phyloP scores from a whole-genome alignment of 2,888 invertebrate species.

The Tetramorium bicarinatum region DNA sequence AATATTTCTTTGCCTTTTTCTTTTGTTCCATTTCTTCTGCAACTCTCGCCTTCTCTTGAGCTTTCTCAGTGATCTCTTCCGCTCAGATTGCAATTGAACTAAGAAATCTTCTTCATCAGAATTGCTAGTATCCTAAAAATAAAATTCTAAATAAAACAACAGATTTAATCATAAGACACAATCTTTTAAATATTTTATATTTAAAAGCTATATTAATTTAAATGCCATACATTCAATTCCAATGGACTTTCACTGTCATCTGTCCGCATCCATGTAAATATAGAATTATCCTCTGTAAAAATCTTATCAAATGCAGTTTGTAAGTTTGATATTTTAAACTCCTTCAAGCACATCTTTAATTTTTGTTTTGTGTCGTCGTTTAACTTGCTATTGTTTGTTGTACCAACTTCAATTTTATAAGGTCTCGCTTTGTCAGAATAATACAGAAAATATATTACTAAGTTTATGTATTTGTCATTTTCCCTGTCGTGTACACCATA shows the following conservation, averaged over 20 bases:
- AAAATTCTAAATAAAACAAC: slow-evolving; percentile 8
- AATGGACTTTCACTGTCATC: slow-evolving; percentile 49
- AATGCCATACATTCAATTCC: slow-evolving; percentile 54
- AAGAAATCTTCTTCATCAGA: slow-evolving; percentile 57
- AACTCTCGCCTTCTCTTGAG: slow-evolving; percentile 14
- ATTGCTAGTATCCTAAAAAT: slow-evolving; percentile 57
- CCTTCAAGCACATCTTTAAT: slow-evolving; percentile 61
- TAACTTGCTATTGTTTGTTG: slow-evolving; percentile 30
- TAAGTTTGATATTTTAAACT: slow-evolving; percentile 66
- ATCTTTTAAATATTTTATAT: slow-evolving; percentile 28
- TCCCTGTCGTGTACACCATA: slow-evolving; percentile 55
- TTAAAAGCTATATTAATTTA: background rate
- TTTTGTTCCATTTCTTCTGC: slow-evolving; percentile 6
- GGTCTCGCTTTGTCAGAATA: slow-evolving; percentile 68
- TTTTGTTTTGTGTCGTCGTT: background rate
- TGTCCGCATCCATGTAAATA: slow-evolving; percentile 68
- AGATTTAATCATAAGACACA: slow-evolving; percentile 1
- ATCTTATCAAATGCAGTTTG: slow-evolving; percentile 66
- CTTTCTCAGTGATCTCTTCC: background rate
- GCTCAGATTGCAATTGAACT: background rate
- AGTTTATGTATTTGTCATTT: slow-evolving; percentile 55
- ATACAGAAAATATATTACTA: slow-evolving; percentile 72
- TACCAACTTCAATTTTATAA: slow-evolving; percentile 65
- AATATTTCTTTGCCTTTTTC: background rate
- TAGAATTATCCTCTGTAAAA: slow-evolving; percentile 23